Conservation (phyloP, 2,888 invertebrate genomes). For the Drosophila algonquin region DNA sequence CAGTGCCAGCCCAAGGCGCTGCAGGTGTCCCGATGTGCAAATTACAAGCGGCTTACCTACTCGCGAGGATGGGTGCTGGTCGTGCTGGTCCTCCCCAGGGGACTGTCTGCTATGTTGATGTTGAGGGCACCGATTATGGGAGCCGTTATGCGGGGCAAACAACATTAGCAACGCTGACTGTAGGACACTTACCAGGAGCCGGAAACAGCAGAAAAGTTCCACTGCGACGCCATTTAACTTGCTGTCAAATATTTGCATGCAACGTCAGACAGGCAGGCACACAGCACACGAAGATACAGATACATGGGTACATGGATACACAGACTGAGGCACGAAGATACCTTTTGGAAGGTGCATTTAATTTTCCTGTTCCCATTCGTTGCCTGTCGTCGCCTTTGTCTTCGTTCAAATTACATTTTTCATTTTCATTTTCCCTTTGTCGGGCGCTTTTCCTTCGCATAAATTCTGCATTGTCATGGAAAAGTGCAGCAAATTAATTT, state of each 20-base stretch:
- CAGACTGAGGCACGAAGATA: slow-evolving; percentile 21
- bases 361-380: slow-evolving; percentile 61
- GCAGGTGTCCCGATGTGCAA: slow-evolving; percentile 10
- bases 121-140: slow-evolving; percentile 4
- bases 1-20: not conserved
- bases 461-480: slow-evolving; percentile 64
- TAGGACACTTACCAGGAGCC: slow-evolving; percentile 21
- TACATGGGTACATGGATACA: slow-evolving; percentile 1
- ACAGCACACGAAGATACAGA: slow-evolving; percentile 3
- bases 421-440: slow-evolving; percentile 25
- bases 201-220: slow-evolving; percentile 16
- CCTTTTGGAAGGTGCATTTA: slow-evolving; percentile 53
- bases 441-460: slow-evolving; percentile 32
- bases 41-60: slow-evolving; percentile 31
- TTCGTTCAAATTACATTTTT: slow-evolving; percentile 53
- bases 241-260: slow-evolving; percentile 38
- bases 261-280: slow-evolving; percentile 16
- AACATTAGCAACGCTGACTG: slow-evolving; percentile 27
- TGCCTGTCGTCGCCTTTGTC: slow-evolving; percentile 39
- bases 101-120: not conserved
- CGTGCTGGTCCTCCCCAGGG: not conserved
- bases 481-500: slow-evolving; percentile 59
- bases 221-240: slow-evolving; percentile 36
- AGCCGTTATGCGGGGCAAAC: slow-evolving; percentile 6
- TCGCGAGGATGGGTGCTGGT: slow-evolving; percentile 8